Conservation (phyloP, 2,888 invertebrate species). For the Pachliopta kotzebuea region DNA sequence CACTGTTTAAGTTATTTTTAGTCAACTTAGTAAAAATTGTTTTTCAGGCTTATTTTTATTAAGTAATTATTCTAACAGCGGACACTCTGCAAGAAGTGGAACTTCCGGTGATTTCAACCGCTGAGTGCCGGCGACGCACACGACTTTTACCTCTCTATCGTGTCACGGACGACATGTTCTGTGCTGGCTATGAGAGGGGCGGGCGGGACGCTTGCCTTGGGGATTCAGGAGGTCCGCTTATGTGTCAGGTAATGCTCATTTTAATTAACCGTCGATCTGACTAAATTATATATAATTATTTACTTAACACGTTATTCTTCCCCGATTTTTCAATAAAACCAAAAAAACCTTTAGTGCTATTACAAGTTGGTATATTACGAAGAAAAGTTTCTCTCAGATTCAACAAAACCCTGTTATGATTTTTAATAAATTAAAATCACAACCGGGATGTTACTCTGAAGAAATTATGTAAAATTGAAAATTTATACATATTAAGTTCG, state of each 20-base stretch:
- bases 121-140: slow-evolving; percentile 87
- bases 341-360: background rate
- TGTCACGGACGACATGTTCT: slow-evolving; percentile 91
- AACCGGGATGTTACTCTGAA: too few relatives aligned
- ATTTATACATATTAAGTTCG: too few relatives aligned
- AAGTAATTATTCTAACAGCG: slow-evolving; percentile 66
- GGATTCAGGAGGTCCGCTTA: slow-evolving; percentile 89
- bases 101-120: slow-evolving; percentile 88
- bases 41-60: too few relatives aligned
- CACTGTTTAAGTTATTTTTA: background rate
- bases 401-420: too few relatives aligned
- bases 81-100: slow-evolving; percentile 91
- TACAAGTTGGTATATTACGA: too few relatives aligned
- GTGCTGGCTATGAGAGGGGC: slow-evolving; percentile 89
- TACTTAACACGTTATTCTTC: too few relatives aligned
- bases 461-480: too few relatives aligned
- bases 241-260: slow-evolving; percentile 83
- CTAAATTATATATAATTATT: too few relatives aligned
- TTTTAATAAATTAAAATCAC: too few relatives aligned
- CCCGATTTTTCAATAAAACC: too few relatives aligned
- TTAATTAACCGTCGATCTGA: background rate
- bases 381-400: too few relatives aligned
- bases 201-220: slow-evolving; percentile 90
- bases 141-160: slow-evolving; percentile 87
- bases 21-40: too few relatives aligned